phyloP scores from a whole-genome alignment of 92 coral and sea anemone genomes.

The Bergia puertoricense region DNA sequence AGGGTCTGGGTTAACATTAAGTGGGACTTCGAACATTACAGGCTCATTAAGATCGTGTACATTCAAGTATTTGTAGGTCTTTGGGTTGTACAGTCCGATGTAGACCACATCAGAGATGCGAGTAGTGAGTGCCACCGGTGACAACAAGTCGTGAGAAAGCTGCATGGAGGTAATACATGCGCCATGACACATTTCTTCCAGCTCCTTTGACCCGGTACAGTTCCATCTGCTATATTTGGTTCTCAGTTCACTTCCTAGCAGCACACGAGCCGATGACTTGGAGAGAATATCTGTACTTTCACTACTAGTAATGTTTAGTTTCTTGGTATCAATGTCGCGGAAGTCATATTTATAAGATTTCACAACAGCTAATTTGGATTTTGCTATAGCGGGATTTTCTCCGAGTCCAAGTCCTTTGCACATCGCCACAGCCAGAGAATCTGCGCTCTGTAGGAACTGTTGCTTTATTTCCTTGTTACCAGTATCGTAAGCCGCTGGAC shows the following conservation, averaged over 20 bases:
- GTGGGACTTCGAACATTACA: constrained; percentile 12
- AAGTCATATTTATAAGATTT: constrained; percentile 1
- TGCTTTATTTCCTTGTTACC: constrained; percentile 2
- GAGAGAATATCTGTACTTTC: not conserved
- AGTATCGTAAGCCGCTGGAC: not conserved
- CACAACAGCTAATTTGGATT: constrained; percentile 19
- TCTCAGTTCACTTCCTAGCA: constrained; percentile 10
- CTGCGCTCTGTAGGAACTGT: constrained; percentile 6
- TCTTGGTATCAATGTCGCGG: constrained; percentile 10
- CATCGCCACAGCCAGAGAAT: constrained; percentile 22
- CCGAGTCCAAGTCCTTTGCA: constrained; percentile 12
- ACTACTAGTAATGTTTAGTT: not conserved
- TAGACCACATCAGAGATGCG: constrained; percentile 29
- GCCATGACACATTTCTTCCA: constrained; percentile 13
- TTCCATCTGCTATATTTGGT: constrained; percentile 17
- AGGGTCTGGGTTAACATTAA: not conserved
- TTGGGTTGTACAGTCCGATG: constrained; percentile 2
- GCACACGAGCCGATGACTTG: constrained; percentile 2
- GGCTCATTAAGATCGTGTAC: not conserved
- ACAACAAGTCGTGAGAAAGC: constrained; percentile 2
- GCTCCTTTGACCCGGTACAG: constrained; percentile 15
- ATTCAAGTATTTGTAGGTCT: constrained; percentile 9
- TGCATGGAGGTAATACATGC: constrained; percentile 14
- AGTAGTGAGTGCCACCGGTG: not conserved
- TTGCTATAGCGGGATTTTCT: constrained; percentile 2